A percentile compares a stretch with the other conserved stretches of the same genome.
Evolutionary conservation across 2,888 invertebrate species (phyloP).

Genomic region (Standfussiana lucernea): DNA sequence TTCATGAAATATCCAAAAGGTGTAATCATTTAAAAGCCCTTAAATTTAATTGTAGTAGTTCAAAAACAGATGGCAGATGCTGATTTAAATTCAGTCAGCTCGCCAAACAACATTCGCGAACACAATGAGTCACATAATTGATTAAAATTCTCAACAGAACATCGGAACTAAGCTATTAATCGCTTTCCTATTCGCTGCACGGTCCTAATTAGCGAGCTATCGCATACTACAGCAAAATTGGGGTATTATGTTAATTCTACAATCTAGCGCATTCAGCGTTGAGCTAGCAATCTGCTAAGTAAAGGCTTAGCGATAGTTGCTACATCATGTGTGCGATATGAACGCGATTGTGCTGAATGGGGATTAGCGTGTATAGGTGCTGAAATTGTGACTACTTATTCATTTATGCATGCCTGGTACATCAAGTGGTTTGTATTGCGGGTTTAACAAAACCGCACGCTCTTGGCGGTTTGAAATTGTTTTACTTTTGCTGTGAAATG

Average conservation of each 20-base stretch:
- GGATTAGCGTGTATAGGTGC: slow-evolving; percentile 39
- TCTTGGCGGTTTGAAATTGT: background rate
- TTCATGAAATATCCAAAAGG: background rate
- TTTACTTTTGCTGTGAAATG: slow-evolving; percentile 6
- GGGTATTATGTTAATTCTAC: slow-evolving; percentile 66
- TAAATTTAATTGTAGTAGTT: background rate
- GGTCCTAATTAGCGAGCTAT: slow-evolving; percentile 61
- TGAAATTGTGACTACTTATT: slow-evolving; percentile 41
- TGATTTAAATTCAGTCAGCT: slow-evolving; percentile 12
- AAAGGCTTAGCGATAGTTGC: slow-evolving; percentile 64
- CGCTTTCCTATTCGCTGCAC: slow-evolving; percentile 60
- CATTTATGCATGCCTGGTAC: slow-evolving; percentile 58
- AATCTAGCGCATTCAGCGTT: slow-evolving; percentile 63
- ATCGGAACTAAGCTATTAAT: slow-evolving; percentile 53
- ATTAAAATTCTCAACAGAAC: slow-evolving; percentile 47
- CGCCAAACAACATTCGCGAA: slow-evolving; percentile 10
- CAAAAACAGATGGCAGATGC: background rate
- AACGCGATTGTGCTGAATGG: slow-evolving; percentile 52
- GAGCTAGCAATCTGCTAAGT: slow-evolving; percentile 67
- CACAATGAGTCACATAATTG: slow-evolving; percentile 50
- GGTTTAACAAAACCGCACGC: background rate
- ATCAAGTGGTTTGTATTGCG: slow-evolving; percentile 6
- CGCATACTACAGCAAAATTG: slow-evolving; percentile 66
- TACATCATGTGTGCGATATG: slow-evolving; percentile 62
- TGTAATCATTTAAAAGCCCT: background rate